Conservation (phyloP, 92 coral and sea anemone genomes). For the Nematostella vectensis region DNA sequence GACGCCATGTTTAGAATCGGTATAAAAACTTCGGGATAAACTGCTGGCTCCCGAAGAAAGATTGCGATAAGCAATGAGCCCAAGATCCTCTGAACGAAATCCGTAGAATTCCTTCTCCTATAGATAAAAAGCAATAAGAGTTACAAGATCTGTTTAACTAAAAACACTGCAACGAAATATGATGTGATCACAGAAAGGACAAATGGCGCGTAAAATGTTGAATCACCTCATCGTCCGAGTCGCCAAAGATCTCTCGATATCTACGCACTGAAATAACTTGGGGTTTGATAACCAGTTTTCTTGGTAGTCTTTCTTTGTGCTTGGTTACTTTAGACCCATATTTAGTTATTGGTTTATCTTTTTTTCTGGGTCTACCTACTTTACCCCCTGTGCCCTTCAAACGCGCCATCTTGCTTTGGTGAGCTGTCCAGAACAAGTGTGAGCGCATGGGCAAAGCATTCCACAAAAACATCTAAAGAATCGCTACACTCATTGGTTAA, state of each 20-base stretch:
- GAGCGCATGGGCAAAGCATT: conserved; percentile 35
- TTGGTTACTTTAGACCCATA: conserved; percentile 33
- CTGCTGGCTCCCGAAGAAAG: conserved; percentile 20
- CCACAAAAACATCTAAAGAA: conserved; percentile 9
- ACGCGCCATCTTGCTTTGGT: conserved; percentile 92
- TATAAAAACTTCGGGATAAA: conserved; percentile 16
- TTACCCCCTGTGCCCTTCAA: conserved; percentile 81
- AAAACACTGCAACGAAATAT: conserved; percentile 4
- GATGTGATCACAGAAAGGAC: conserved; percentile 42
- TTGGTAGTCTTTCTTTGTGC: conserved; percentile 14
- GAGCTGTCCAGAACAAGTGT: conserved; percentile 17
- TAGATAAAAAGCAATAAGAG: conserved; percentile 7
- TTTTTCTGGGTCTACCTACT: conserved; percentile 52
- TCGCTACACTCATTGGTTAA: conserved; percentile 7
- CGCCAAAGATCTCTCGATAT: conserved; percentile 93
- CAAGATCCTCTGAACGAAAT: conserved; percentile 89
- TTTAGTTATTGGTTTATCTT: conserved; percentile 34
- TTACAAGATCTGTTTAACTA: too few relatives aligned
- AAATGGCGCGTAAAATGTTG: conserved; percentile 37
- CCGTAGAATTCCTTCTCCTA: conserved; percentile 90
- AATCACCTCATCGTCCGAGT: conserved; percentile 98
- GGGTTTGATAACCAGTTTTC: conserved; percentile 33
- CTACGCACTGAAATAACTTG: conserved; percentile 64
- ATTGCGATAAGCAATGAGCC: conserved; percentile 74
- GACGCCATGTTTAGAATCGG: conserved; percentile 32